Percentiles rank a stretch among this genome's conserved stretches.
phyloP scores from a whole-genome alignment of 1,140 invertebrate species.

The Drosophila nannoptera region DNA sequence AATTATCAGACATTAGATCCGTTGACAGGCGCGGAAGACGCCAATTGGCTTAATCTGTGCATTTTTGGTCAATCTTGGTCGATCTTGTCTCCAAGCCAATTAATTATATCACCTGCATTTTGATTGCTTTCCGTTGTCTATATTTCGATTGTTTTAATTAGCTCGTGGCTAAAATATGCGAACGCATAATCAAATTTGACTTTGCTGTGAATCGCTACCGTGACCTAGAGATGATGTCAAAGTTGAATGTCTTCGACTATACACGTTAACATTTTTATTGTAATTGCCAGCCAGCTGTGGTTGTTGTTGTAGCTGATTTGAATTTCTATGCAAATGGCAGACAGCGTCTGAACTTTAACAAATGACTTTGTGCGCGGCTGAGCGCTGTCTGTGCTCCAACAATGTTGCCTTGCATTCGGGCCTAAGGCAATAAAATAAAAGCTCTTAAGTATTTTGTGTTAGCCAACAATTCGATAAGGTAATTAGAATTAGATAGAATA shows the following conservation, averaged over 20 bases:
- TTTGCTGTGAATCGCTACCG: conserved; percentile 22
- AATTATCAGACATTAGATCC: conserved; percentile 43
- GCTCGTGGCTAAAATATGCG: conserved; percentile 31
- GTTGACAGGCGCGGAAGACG: conserved; percentile 43
- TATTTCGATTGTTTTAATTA: conserved; percentile 32
- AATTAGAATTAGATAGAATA: conserved; percentile 48
- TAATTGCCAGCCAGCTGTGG: conserved; percentile 39
- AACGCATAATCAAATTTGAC: neutral
- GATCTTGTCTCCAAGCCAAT: conserved; percentile 33
- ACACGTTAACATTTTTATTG: conserved; percentile 50
- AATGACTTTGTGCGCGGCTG: conserved; percentile 38
- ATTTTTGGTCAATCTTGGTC: conserved; percentile 4
- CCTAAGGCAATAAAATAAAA: conserved; percentile 58
- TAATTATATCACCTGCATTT: conserved; percentile 53
- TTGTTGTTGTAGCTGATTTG: conserved; percentile 25
- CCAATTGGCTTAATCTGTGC: conserved; percentile 30
- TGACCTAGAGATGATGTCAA: conserved; percentile 74
- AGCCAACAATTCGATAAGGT: conserved; percentile 63
- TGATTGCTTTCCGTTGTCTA: neutral
- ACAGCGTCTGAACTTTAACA: conserved; percentile 61
- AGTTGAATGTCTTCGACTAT: conserved; percentile 68
- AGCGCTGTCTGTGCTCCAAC: conserved; percentile 15
- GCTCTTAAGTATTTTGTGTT: conserved; percentile 39
- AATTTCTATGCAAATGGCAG: conserved; percentile 34
- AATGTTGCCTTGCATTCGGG: conserved; percentile 36